Evolutionary conservation across 2,797 vertebrate genomes (phyloP).

Genomic region (Macropus fuliginosus): DNA sequence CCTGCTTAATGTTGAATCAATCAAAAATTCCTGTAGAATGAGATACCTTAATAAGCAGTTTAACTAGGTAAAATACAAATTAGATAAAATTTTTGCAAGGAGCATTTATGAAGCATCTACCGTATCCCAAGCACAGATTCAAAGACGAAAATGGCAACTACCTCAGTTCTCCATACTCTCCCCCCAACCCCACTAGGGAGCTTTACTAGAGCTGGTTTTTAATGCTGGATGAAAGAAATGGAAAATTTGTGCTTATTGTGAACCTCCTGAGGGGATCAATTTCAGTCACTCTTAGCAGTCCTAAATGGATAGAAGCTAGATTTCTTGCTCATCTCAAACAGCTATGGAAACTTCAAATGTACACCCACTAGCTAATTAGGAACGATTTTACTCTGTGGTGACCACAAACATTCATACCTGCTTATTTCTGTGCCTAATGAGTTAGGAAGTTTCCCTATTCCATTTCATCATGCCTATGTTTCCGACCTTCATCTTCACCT

Average conservation of each 20-base stretch:
- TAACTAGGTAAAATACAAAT: not conserved
- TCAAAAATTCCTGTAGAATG: not conserved
- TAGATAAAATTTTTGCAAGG: not conserved
- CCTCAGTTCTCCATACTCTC: not conserved
- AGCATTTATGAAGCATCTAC: not conserved
- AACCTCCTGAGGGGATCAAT: not conserved
- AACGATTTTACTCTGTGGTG: not conserved
- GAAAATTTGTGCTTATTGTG: not conserved
- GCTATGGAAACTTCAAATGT: not conserved
- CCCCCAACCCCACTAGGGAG: not conserved
- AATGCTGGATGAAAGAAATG: not conserved
- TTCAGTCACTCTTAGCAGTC: not conserved
- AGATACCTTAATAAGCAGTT: not conserved
- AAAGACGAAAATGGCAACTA: not conserved
- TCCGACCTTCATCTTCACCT: not conserved
- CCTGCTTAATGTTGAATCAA: not conserved
- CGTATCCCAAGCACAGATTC: not conserved
- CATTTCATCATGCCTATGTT: not conserved
- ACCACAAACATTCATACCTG: not conserved
- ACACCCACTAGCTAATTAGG: not conserved
- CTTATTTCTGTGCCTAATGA: not conserved
- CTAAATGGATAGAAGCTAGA: not conserved
- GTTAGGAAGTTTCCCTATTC: not conserved
- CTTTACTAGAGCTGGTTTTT: not conserved
- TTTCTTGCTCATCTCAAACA: not conserved